Evolutionary conservation across 2,113 vertebrate species (phyloP).

Genomic region (Hippopotamus amphibius): DNA sequence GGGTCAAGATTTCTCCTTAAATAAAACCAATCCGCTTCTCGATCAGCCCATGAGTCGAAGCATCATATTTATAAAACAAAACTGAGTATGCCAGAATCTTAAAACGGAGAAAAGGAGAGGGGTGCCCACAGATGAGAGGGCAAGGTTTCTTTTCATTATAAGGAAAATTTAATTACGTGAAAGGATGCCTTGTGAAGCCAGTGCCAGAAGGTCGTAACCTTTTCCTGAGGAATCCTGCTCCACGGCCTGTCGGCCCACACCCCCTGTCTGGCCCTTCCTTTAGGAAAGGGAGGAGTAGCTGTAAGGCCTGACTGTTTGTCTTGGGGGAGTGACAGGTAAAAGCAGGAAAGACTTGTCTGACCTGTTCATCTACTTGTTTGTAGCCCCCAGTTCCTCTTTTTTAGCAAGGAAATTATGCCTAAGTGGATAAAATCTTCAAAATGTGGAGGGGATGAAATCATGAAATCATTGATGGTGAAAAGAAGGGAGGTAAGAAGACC

Average conservation of each 20-base stretch:
- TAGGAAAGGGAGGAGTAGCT: not conserved
- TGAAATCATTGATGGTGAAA: not conserved
- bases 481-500: not conserved
- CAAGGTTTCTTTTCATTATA: not conserved
- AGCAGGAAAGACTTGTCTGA: not conserved
- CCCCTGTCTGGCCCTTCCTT: not conserved
- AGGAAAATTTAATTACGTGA: not conserved
- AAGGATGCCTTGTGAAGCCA: not conserved
- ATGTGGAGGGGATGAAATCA: not conserved
- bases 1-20: not conserved
- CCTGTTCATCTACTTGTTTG: not conserved
- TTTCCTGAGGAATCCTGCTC: not conserved
- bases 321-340: slow-evolving; percentile 6
- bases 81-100: not conserved
- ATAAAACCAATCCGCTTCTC: not conserved
- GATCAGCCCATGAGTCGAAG: not conserved
- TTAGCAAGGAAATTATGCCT: not conserved
- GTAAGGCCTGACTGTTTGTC: not conserved
- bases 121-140: not conserved
- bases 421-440: not conserved
- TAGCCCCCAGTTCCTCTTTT: not conserved
- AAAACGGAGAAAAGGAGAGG: not conserved
- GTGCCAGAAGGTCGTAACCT: not conserved
- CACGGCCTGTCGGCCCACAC: accelerated
- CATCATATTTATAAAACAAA: slow-evolving; percentile 5